Evolutionary conservation across 2,797 vertebrate species (phyloP), one percentile per base, ranked within the genome.

Genomic region (Dipus sagitta): DNA sequence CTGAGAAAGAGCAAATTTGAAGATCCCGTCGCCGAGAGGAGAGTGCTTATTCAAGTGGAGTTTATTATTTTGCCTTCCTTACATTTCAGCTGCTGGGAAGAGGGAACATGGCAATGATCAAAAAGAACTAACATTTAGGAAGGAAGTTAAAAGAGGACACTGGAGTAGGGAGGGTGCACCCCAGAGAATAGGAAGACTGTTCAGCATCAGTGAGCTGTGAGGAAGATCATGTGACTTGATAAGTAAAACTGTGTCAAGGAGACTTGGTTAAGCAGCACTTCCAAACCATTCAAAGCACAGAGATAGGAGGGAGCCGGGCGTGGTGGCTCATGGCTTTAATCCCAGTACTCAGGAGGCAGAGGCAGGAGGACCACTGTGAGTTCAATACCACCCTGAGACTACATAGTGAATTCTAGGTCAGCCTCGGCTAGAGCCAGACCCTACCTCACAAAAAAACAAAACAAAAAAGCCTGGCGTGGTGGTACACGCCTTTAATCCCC

Each of bases 231-330:
- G n/a, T 24, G 72, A 74, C 72, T 92, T 88, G 91, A 83, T 92
- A 88, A 92, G 38, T 85, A 62, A 88, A 71, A 72, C 26, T 78
- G 72, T 93, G 77, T 92, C 90, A 87, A 91, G 80, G 92, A 77
- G 92, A 81, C 72, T 84, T 78, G 47, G 62, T 58, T 14, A 42
- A 24, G 67, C 67, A 68, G 30, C 23, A 62, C 78, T 90, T 86
- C 70, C 34, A 78, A 84, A 77, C 64, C 86, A 65, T 67, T 38
- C 0, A 78, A 83, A 42, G 81, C 34, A 52, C 1, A 74, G 38
- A 78, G 76, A 26, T 64, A 42, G 18, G 62, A 60, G 79, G 47
- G 47, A 58, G 17, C 54, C 54, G 13, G 54, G 13, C 2, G 54
- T 14, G 54, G 54, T 58, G 54, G 54, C 54, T 14, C 54, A 58